Conservation (phyloP, 2,797 vertebrate species). For the Intellagama lesueurii region DNA sequence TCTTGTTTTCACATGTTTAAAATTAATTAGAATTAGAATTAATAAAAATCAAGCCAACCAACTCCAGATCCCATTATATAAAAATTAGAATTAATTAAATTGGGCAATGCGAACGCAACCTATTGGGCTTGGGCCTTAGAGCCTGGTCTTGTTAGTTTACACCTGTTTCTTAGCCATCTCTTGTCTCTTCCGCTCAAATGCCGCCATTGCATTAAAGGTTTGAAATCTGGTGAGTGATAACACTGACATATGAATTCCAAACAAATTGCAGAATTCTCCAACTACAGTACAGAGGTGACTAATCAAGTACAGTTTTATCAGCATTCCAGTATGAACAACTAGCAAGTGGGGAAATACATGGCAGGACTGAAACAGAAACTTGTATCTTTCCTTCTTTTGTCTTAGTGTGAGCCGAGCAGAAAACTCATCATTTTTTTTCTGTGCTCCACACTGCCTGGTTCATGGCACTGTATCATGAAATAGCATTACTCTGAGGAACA, state of each 20-base stretch:
- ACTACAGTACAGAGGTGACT: background rate
- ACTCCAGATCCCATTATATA: background rate
- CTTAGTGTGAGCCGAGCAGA: background rate
- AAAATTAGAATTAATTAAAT: background rate
- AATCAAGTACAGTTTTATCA: background rate
- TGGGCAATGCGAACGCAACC: too few species aligned
- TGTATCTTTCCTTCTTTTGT: background rate
- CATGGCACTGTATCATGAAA: background rate
- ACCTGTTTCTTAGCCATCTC: background rate
- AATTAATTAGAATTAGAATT: background rate
- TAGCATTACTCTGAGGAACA: background rate
- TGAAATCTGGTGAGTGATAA: background rate
- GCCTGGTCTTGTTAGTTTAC: background rate
- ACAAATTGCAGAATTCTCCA: background rate
- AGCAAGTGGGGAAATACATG: background rate
- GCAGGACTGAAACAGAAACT: background rate
- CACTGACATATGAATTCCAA: background rate
- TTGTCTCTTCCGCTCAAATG: background rate
- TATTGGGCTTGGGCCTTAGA: background rate
- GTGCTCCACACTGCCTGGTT: background rate
- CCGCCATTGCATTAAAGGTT: background rate
- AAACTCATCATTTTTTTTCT: background rate
- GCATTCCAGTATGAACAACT: background rate
- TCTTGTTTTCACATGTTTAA: too few species aligned
- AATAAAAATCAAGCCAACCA: conserved; percentile 12